Evolutionary conservation across 2,888 invertebrate genomes (phyloP).

Genomic region (Alloscopus bannaensis): DNA sequence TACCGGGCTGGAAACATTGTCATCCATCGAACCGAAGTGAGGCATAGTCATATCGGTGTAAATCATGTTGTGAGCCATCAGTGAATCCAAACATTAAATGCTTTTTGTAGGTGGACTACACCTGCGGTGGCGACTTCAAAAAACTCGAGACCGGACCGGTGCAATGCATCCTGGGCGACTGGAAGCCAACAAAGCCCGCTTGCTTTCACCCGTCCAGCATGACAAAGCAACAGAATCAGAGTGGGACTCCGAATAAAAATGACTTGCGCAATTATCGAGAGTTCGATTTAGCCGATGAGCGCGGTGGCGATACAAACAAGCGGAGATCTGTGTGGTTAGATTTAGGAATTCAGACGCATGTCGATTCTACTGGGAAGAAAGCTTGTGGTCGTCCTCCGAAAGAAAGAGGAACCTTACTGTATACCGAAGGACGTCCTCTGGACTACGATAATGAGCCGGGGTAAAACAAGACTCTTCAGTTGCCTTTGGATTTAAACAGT

Average conservation of each 20-base stretch:
- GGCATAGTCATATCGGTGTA: too few relatives aligned
- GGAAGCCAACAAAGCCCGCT: conserved; percentile 86
- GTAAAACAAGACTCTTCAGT: conserved; percentile 37
- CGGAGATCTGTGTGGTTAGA: conserved; percentile 49
- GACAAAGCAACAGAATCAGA: conserved; percentile 28
- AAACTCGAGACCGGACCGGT: conserved; percentile 68
- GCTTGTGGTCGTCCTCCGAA: conserved; percentile 83
- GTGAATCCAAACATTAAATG: background rate
- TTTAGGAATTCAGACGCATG: conserved; percentile 27
- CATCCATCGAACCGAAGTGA: conserved; percentile 86
- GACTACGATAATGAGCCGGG: conserved; percentile 79
- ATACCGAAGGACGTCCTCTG: conserved; percentile 82
- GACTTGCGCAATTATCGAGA: conserved; percentile 8
- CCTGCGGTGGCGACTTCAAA: conserved; percentile 68
- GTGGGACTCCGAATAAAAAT: conserved; percentile 9
- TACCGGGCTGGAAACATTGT: conserved; percentile 88
- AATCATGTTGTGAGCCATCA: too few relatives aligned
- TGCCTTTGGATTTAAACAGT: background rate
- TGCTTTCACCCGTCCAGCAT: conserved; percentile 76
- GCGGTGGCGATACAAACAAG: conserved; percentile 45
- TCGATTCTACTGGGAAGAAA: conserved; percentile 64
- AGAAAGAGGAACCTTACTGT: conserved; percentile 86
- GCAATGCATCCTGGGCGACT: conserved; percentile 85
- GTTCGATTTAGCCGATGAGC: conserved; percentile 25
- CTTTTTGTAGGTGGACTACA: conserved; percentile 69